Evolutionary conservation across 2,888 invertebrate genomes (phyloP).

Genomic region (Hypena proboscidalis): DNA sequence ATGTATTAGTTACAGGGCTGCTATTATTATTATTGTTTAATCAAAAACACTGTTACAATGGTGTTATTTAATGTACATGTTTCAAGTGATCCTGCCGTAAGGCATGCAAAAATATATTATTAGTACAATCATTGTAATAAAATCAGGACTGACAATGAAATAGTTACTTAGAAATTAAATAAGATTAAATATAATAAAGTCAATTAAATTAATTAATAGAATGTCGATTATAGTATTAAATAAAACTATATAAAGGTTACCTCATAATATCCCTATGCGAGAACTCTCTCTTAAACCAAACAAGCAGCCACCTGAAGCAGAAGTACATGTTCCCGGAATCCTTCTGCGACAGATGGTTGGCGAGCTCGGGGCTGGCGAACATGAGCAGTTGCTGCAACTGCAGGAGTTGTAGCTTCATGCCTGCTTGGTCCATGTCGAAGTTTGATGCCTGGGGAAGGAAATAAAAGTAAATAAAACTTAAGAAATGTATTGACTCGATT

Average conservation of each 20-base stretch:
- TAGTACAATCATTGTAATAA: too few species aligned
- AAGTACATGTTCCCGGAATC: slow-evolving; percentile 98
- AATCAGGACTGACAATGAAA: too few species aligned
- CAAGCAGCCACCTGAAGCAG: slow-evolving; percentile 98
- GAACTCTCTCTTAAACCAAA: slow-evolving; percentile 98
- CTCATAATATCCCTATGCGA: slow-evolving; percentile 93
- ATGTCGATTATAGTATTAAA: not conserved
- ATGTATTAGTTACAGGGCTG: too few species aligned
- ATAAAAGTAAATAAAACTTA: not conserved
- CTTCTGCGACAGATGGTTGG: slow-evolving; percentile 93
- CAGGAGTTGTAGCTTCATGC: slow-evolving; percentile 96
- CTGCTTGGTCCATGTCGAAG: slow-evolving; percentile 98
- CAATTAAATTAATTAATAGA: not conserved
- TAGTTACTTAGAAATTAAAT: too few species aligned
- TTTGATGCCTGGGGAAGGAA: slow-evolving; percentile 89
- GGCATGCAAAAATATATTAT: too few species aligned
- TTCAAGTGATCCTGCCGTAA: too few species aligned
- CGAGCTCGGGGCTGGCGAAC: slow-evolving; percentile 93
- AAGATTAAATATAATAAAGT: too few species aligned
- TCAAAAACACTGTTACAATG: too few species aligned
- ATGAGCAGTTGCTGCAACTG: slow-evolving; percentile 93
- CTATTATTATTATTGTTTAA: too few species aligned
- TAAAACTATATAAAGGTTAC: slow-evolving; percentile 39
- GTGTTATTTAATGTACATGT: too few species aligned
- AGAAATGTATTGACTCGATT: too few species aligned